Conservation (phyloP, 2,113 vertebrate genomes). For the Laticauda laticaudata region DNA sequence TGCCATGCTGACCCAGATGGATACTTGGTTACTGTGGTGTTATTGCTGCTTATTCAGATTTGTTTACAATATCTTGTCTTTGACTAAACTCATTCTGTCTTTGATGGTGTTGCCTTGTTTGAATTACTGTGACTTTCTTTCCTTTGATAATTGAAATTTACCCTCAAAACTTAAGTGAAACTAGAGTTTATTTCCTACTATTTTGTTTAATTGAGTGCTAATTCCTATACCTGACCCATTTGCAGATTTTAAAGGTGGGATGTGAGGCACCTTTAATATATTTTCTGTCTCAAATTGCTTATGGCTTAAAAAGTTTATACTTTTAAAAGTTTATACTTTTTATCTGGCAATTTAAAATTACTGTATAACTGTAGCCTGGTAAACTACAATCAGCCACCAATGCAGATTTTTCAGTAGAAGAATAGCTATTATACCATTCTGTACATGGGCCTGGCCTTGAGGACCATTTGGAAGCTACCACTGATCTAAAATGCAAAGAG, state of each 20-base stretch:
- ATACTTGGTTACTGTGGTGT: not conserved
- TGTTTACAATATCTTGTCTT: not conserved
- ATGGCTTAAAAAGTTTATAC: not conserved
- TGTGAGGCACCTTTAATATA: not conserved
- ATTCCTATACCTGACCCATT: not conserved
- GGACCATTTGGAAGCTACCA: not conserved
- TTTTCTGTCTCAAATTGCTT: not conserved
- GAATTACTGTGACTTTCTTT: not conserved
- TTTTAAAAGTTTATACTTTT: not conserved
- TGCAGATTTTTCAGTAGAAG: not conserved
- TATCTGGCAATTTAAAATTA: not conserved
- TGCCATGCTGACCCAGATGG: not conserved
- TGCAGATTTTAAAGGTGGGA: not conserved
- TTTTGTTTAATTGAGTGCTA: not conserved
- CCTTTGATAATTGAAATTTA: not conserved
- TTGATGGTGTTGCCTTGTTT: not conserved
- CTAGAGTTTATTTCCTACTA: not conserved
- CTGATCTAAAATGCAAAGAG: not conserved
- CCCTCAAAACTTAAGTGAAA: not conserved
- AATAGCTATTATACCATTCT: not conserved
- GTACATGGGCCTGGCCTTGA: not conserved
- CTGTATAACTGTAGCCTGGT: not conserved
- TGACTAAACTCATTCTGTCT: not conserved
- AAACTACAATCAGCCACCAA: not conserved
- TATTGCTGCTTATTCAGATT: not conserved